Percentiles rank a stretch among this genome's conserved stretches.
Evolutionary conservation across 2,797 vertebrate genomes (phyloP).

Genomic region (Pseudomugil tenellus): DNA sequence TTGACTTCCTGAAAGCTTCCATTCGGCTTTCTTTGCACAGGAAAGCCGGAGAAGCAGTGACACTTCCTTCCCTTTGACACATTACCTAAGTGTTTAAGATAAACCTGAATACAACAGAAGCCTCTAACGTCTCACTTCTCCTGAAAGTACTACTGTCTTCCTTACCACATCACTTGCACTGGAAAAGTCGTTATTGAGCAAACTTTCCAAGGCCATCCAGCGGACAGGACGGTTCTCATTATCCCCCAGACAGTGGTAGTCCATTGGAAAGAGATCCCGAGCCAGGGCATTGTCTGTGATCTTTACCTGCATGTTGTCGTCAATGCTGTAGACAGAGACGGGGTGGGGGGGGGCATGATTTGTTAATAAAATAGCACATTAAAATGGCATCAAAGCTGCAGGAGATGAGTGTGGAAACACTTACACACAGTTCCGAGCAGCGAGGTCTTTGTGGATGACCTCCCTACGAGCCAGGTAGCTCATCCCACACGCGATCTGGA

Average conservation of each 20-base stretch:
- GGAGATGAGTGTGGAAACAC: slow-evolving; percentile 62
- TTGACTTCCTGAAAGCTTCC: slow-evolving; percentile 41
- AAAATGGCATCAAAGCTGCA: slow-evolving; percentile 21
- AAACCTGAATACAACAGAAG: slow-evolving; percentile 17
- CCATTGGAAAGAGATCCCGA: slow-evolving; percentile 98
- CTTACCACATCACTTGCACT: slow-evolving; percentile 98
- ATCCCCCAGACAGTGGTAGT: slow-evolving; percentile 98
- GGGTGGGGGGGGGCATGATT: not conserved
- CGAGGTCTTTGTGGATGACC: slow-evolving; percentile 98
- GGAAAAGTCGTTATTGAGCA: slow-evolving; percentile 97
- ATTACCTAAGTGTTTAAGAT: slow-evolving; percentile 29
- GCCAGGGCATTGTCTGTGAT: slow-evolving; percentile 97
- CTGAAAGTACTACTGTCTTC: slow-evolving; percentile 8
- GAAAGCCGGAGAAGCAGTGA: slow-evolving; percentile 46
- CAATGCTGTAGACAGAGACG: slow-evolving; percentile 84
- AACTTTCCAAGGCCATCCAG: slow-evolving; percentile 98
- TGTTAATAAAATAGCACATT: slow-evolving; percentile 10
- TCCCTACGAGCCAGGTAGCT: slow-evolving; percentile 96
- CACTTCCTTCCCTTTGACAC: slow-evolving; percentile 51
- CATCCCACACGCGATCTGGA: slow-evolving; percentile 99
- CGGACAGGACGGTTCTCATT: slow-evolving; percentile 97
- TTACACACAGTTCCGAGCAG: slow-evolving; percentile 98
- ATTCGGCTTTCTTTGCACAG: slow-evolving; percentile 50
- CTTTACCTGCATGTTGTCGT: slow-evolving; percentile 98
- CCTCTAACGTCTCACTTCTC: not conserved